These are phyloP conservation scores for Odocoileus hemionus DNA, from an alignment of 2,113 vertebrate species.

Conservation along the genomic window DNA sequence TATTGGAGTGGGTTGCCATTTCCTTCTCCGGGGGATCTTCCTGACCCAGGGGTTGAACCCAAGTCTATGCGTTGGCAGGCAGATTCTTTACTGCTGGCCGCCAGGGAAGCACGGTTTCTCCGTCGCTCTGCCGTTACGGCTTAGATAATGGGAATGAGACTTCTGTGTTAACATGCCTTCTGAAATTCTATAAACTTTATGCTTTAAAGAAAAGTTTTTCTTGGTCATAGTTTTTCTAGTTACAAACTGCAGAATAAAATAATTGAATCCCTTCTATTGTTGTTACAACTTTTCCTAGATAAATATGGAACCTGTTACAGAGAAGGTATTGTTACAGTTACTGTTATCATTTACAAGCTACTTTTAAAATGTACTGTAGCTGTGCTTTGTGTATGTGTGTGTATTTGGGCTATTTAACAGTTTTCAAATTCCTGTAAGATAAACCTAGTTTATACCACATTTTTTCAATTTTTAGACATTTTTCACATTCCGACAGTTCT, in stretches of 20 bases:
- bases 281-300: neutral
- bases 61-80: accelerated
- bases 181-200: conserved; percentile 6
- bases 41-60: neutral
- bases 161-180: neutral
- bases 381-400: neutral
- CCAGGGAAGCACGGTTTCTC: neutral
- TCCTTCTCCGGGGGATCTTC: neutral
- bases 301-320: neutral
- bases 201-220: neutral
- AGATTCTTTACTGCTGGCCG: neutral
- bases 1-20: neutral
- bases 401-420: neutral
- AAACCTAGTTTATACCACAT: neutral
- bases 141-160: neutral
- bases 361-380: conserved; percentile 7
- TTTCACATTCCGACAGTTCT: neutral
- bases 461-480: neutral
- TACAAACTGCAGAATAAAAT: neutral
- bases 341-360: neutral
- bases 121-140: neutral
- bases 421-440: neutral
- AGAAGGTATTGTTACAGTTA: neutral
- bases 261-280: neutral
- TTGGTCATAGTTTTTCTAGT: neutral